phyloP scores from a whole-genome alignment of 2,113 vertebrate species.

The Perca flavescens region DNA sequence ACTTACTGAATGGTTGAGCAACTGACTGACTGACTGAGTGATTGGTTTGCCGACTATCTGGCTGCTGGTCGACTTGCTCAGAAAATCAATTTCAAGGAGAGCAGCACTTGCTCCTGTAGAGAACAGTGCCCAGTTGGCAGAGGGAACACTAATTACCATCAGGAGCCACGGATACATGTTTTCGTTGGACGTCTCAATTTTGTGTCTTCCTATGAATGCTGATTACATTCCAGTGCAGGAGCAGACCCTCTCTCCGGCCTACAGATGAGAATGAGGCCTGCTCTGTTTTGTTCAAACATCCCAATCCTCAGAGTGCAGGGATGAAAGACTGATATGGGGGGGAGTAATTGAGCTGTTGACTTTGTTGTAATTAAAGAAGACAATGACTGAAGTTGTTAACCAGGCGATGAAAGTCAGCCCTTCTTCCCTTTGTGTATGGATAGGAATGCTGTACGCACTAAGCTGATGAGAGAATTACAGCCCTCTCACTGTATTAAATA shows the following conservation, averaged over 20 bases:
- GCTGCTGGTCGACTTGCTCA: slow-evolving; percentile 21
- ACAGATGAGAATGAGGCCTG: slow-evolving; percentile 56
- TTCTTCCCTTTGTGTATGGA: slow-evolving; percentile 52
- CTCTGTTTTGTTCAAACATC: slow-evolving; percentile 60
- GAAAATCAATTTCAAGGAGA: slow-evolving; percentile 62
- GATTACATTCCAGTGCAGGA: slow-evolving; percentile 54
- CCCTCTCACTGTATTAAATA: slow-evolving; percentile 55
- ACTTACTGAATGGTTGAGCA: slow-evolving; percentile 17
- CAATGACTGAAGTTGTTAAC: slow-evolving; percentile 78
- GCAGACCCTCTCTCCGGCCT: slow-evolving; percentile 57
- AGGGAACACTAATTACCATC: slow-evolving; percentile 69
- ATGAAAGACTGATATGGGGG: slow-evolving; percentile 67
- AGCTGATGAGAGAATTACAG: slow-evolving; percentile 66
- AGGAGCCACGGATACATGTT: slow-evolving; percentile 58
- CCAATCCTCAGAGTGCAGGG: slow-evolving; percentile 51
- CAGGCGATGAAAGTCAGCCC: slow-evolving; percentile 68
- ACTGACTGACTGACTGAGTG: slow-evolving; percentile 45
- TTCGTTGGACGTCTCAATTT: slow-evolving; percentile 60
- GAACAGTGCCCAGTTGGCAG: slow-evolving; percentile 44
- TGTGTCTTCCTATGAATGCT: slow-evolving; percentile 62
- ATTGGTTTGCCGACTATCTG: slow-evolving; percentile 32
- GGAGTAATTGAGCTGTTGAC: slow-evolving; percentile 74
- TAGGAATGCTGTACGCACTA: slow-evolving; percentile 34
- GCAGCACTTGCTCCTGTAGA: slow-evolving; percentile 17
- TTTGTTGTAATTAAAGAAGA: slow-evolving; percentile 80